Conservation (phyloP, 2,113 vertebrate species). For the Anser brachyrhynchus region DNA sequence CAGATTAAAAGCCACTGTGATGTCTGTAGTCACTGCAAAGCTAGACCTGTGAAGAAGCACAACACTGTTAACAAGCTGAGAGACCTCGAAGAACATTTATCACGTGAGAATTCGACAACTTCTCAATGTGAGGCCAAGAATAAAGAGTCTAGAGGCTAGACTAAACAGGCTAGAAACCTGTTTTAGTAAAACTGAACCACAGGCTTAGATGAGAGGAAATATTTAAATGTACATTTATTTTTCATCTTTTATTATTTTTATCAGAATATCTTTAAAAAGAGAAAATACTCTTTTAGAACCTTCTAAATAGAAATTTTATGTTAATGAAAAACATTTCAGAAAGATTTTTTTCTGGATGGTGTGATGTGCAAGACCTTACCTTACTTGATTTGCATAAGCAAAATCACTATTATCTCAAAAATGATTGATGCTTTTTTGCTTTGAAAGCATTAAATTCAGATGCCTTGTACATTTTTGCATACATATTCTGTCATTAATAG, state of each 20-base stretch:
- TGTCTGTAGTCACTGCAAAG: neutral
- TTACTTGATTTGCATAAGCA: neutral
- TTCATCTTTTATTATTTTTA: neutral
- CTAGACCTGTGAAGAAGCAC: neutral
- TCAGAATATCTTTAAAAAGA: neutral
- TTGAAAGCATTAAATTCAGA: neutral
- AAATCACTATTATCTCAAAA: neutral
- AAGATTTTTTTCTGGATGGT: neutral
- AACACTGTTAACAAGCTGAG: neutral
- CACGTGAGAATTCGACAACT: neutral
- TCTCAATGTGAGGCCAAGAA: slow-evolving; percentile 26
- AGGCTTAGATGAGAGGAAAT: neutral
- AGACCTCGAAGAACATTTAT: neutral
- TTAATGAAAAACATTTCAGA: neutral
- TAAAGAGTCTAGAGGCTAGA: neutral
- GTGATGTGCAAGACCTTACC: neutral
- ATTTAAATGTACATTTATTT: neutral
- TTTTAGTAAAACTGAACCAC: neutral
- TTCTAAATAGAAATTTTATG: neutral
- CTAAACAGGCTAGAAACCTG: neutral
- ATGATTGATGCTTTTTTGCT: neutral
- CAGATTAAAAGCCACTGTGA: neutral
- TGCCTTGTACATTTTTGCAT: neutral
- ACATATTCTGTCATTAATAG: neutral
- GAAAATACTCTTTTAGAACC: neutral